Conservation (phyloP, 2,888 invertebrate genomes). For the Ferrisia virgata region DNA sequence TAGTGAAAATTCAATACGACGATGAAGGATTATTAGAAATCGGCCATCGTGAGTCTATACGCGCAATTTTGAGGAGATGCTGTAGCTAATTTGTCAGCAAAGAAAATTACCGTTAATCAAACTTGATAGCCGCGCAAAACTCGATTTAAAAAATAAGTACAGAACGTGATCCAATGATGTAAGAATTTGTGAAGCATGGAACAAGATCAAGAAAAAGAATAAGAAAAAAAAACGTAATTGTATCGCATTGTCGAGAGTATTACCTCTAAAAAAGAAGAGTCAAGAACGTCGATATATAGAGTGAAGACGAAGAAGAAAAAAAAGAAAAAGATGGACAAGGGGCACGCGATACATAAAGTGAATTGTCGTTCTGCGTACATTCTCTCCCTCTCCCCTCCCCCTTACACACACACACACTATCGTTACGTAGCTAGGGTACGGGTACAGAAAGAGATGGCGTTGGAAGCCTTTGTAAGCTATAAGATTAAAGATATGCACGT, state of each 20-base stretch:
- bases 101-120: not conserved
- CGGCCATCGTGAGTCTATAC: not conserved
- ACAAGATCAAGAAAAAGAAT: not conserved
- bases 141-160: not conserved
- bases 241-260: not conserved
- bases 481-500: slow-evolving; percentile 32
- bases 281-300: not conserved
- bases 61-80: not conserved
- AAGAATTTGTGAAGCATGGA: slow-evolving; percentile 15
- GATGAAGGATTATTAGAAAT: too few species aligned
- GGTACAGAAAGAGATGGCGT: not conserved
- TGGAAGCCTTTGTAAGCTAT: not conserved
- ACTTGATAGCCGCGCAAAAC: not conserved
- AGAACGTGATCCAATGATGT: slow-evolving; percentile 19
- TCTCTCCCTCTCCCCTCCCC: too few species aligned
- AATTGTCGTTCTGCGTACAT: slow-evolving; percentile 4
- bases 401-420: too few species aligned
- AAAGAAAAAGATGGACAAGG: not conserved
- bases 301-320: not conserved
- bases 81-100: not conserved
- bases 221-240: slow-evolving; percentile 1
- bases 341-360: slow-evolving; percentile 13
- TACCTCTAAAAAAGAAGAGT: not conserved
- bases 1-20: too few species aligned
- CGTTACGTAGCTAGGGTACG: not conserved